Base-by-base conservation (phyloP, 2,113 vertebrate species). In the Carassius carassius region DNA sequence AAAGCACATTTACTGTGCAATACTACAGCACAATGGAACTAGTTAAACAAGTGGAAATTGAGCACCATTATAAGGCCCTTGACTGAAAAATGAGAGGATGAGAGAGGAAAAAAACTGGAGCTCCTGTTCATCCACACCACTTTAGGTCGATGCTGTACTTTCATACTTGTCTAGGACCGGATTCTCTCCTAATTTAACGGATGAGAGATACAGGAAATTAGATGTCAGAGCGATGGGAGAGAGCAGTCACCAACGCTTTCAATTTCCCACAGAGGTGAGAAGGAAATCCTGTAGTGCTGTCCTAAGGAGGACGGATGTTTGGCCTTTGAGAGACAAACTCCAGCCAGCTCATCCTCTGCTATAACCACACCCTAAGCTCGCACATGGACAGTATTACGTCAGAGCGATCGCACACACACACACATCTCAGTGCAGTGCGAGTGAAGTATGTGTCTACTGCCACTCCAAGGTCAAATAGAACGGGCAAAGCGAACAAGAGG, bases 321-420 rank as follows among this genome's bases (percentile, higher is more conserved):
- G 58, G 21, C 29, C 76, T 62, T 78, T 58, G 10, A 23, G 12
- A 41, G 56, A 78, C 51, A n/a, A 79, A 63, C 21, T 79, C 35
- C 2, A 8, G 78, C 14, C 58, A 63, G n/a, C 58, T 10, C 41
- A 78, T 78, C 32, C 76, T 75, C 13, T 56, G 19, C 11, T 78
- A 63, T 25, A 47, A 25, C 58, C 78, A 54, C 37, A 63, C 51
- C 72, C 51, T n/a, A 1, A 54, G 63, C 75, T 63, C 14, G 37
- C 58, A 54, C 75, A 51, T 16, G 58, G 35, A 60, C 63, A 82
- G 74, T n/a, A 21, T 79, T 83, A 74, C 80, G 54, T 87, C 83
- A 85, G 79, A 80, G 4, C 4, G 17, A 56, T 65, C 4, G 8
- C 37, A 8, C 51, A 72, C 62, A 85, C 29, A 29, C 35, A 29